Conservation (phyloP, 2,888 invertebrate genomes). For the Loripinus fragilis region DNA sequence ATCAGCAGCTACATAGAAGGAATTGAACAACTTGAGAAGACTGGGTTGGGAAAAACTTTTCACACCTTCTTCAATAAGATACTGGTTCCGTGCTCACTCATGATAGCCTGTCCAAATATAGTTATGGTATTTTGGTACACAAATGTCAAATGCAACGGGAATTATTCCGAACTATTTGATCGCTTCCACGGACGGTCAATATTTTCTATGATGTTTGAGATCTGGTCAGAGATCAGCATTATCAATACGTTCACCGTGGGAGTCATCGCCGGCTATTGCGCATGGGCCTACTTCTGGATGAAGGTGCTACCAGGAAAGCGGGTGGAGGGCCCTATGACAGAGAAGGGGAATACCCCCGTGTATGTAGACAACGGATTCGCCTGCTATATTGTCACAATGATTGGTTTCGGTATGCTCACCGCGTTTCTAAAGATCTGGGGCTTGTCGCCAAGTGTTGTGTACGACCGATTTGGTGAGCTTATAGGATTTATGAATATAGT, state of each 20-base stretch:
- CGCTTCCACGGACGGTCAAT: constrained; percentile 61
- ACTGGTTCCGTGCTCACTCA: constrained; percentile 73
- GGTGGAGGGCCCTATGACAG: constrained; percentile 84
- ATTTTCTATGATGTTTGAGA: constrained; percentile 63
- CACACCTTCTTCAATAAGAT: constrained; percentile 66
- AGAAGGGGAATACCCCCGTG: constrained; percentile 84
- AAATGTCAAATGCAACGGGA: constrained; percentile 72
- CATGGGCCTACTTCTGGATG: constrained; percentile 84
- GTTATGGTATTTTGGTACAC: constrained; percentile 78
- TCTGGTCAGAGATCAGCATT: constrained; percentile 77
- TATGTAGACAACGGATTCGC: constrained; percentile 85
- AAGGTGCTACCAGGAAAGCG: constrained; percentile 83
- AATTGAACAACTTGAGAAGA: constrained; percentile 61
- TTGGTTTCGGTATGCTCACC: constrained; percentile 79
- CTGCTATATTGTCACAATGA: constrained; percentile 84
- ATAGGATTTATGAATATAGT: constrained; percentile 84
- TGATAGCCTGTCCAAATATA: constrained; percentile 73
- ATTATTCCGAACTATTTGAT: constrained; percentile 63
- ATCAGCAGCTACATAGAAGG: constrained; percentile 63
- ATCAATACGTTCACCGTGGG: constrained; percentile 66
- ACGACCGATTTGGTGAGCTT: constrained; percentile 84
- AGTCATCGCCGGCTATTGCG: constrained; percentile 75
- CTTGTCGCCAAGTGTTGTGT: constrained; percentile 82
- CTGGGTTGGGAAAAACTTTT: constrained; percentile 49
- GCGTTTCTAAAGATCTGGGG: constrained; percentile 77